These are phyloP conservation scores for Drosophila vallismaia DNA, from an alignment of 2,888 invertebrate species.

Conservation along the genomic window DNA sequence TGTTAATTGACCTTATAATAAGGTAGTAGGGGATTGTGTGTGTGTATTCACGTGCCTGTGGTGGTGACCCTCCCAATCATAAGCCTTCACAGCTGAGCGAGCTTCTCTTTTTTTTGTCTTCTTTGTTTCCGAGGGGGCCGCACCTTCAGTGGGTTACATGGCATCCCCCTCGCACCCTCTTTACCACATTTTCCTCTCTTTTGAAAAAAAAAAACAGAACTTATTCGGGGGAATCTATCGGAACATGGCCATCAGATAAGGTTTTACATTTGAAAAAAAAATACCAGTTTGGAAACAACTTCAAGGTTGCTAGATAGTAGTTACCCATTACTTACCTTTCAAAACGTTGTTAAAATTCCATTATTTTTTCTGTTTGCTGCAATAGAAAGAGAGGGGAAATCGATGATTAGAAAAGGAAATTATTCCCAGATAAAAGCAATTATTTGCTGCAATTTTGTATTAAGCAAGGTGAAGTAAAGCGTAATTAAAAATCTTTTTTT, in stretches of 20 bases:
- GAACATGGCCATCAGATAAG: slow-evolving; percentile 4
- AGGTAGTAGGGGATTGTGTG: neutral
- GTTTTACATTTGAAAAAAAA: neutral
- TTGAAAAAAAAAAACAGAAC: neutral
- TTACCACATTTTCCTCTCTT: neutral
- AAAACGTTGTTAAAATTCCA: slow-evolving; percentile 67
- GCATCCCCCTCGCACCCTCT: neutral
- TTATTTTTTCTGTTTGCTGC: slow-evolving; percentile 61
- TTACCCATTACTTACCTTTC: slow-evolving; percentile 55
- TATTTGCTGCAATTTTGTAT: slow-evolving; percentile 18
- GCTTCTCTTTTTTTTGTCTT: slow-evolving; percentile 9
- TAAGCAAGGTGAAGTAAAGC: slow-evolving; percentile 18
- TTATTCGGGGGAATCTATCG: slow-evolving; percentile 1
- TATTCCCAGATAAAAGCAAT: slow-evolving; percentile 4
- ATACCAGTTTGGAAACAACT: neutral
- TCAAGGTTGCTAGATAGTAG: slow-evolving; percentile 9
- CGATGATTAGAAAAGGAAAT: slow-evolving; percentile 20
- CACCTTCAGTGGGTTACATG: slow-evolving; percentile 41
- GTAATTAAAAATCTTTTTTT: slow-evolving; percentile 14
- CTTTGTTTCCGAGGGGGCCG: slow-evolving; percentile 35
- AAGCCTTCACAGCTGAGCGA: slow-evolving; percentile 46
- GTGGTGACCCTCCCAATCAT: slow-evolving; percentile 43
- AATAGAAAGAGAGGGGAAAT: slow-evolving; percentile 48
- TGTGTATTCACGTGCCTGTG: slow-evolving; percentile 12
- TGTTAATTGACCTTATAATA: too few species aligned